phyloP scores from a whole-genome alignment of 2,888 invertebrate genomes.

The Cinara cedri region DNA sequence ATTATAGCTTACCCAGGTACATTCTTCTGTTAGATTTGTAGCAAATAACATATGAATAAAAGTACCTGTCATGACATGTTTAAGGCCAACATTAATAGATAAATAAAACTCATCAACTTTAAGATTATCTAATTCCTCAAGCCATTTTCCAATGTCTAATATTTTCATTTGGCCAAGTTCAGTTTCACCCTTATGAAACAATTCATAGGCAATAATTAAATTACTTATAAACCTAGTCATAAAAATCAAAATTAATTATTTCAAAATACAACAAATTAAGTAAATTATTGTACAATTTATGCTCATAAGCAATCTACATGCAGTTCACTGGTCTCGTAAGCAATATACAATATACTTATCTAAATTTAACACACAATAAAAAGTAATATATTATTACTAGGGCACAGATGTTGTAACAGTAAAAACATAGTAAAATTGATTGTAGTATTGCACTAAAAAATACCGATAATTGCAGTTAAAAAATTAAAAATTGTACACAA shows the following conservation, averaged over 20 bases:
- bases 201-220: slow-evolving; percentile 45
- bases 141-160: slow-evolving; percentile 43
- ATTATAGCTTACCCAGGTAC: slow-evolving; percentile 37
- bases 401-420: no score
- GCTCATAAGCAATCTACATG: no score
- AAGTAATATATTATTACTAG: no score
- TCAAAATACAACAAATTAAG: not conserved
- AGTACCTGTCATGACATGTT: slow-evolving; percentile 31
- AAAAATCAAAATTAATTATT: not conserved
- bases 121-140: slow-evolving; percentile 40
- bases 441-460: no score
- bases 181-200: not conserved
- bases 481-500: no score
- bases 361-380: no score
- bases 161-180: slow-evolving; percentile 34
- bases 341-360: no score
- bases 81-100: slow-evolving; percentile 43
- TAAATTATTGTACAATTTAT: not conserved
- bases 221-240: slow-evolving; percentile 37
- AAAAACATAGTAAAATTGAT: no score
- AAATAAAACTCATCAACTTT: slow-evolving; percentile 34
- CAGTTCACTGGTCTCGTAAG: no score
- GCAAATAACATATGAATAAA: slow-evolving; percentile 47
- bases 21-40: slow-evolving; percentile 22
- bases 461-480: no score